These are phyloP conservation scores for Cromileptes altivelis DNA, from an alignment of 2,113 vertebrate species.

Conservation along the genomic window DNA sequence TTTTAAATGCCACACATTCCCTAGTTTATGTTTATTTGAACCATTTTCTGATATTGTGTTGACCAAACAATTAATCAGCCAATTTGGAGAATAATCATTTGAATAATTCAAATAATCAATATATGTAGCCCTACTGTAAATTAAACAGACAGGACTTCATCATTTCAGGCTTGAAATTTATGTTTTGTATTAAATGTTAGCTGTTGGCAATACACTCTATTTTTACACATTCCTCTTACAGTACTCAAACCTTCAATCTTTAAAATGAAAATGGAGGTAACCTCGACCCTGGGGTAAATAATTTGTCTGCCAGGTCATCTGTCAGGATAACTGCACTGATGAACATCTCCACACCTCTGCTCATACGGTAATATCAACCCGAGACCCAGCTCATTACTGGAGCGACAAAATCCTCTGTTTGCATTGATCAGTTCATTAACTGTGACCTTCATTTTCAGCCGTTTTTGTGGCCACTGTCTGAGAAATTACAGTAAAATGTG, in stretches of 20 bases:
- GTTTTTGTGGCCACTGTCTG: neutral
- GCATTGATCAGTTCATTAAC: neutral
- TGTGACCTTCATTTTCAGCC: neutral
- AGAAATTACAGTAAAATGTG: neutral
- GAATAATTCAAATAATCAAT: neutral
- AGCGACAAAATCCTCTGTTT: neutral
- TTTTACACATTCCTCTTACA: neutral
- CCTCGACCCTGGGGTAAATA: neutral
- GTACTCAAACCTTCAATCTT: neutral
- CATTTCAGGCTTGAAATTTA: no score
- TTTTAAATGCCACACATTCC: neutral
- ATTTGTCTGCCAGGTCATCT: neutral
- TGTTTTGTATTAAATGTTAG: neutral
- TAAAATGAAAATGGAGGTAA: neutral
- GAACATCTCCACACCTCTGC: neutral
- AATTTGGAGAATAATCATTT: neutral
- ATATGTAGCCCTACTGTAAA: neutral
- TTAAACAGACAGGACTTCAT: neutral
- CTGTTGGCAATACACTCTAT: neutral
- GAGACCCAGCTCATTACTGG: neutral
- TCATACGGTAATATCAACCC: neutral
- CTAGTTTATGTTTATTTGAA: neutral
- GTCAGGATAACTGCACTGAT: neutral
- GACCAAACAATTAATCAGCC: neutral
- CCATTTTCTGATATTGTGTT: neutral